Base-by-base conservation (phyloP, 2,888 invertebrate genomes). In the Neoascia interrupta region DNA sequence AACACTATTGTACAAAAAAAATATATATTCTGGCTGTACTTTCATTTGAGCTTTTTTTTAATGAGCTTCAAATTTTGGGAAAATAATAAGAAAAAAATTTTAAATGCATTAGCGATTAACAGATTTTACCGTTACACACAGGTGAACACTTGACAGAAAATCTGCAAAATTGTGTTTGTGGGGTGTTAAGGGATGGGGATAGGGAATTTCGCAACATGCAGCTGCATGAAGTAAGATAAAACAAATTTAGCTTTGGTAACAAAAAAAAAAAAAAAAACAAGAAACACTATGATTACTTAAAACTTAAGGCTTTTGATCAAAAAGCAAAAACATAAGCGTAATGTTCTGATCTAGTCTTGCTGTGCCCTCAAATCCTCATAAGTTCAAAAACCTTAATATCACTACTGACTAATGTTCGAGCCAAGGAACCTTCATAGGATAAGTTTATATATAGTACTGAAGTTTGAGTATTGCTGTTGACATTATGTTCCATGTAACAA, bases 81-180 rank as follows among this genome's bases (percentile, higher is more conserved):
- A n/a, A n/a, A n/a, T n/a, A n/a, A n/a, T n/a, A n/a, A n/a, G n/a
- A n/a, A n/a, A n/a, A n/a, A n/a, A n/a, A 4, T 45, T 36, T 58
- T 13, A 36, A 19, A 66, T 51, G 74, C 68, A 37, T 43, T 74
- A 47, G 58, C 43, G 19, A 53, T 68, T 36, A 66, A 53, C 41
- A 73, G 56, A 56, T 39, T 36, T 36, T 41, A 34, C 11, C 39
- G 21, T 60, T 72, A 68, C 49, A 37, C 58, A 68, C n/a, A 31
- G 18, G 53, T 21, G 16, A 13, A 28, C 10, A 41, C 28, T 39
- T 28, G n/a, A n/a, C n/a, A n/a, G n/a, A n/a, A n/a, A n/a, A n/a
- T n/a, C n/a, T n/a, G n/a, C n/a, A n/a, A n/a, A n/a, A n/a, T n/a
- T n/a, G n/a, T n/a, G n/a, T n/a, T n/a, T n/a, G n/a, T 19, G 37